These are phyloP conservation scores for Tenodera sinensis DNA, from an alignment of 2,888 invertebrate genomes.

Conservation along the genomic window DNA sequence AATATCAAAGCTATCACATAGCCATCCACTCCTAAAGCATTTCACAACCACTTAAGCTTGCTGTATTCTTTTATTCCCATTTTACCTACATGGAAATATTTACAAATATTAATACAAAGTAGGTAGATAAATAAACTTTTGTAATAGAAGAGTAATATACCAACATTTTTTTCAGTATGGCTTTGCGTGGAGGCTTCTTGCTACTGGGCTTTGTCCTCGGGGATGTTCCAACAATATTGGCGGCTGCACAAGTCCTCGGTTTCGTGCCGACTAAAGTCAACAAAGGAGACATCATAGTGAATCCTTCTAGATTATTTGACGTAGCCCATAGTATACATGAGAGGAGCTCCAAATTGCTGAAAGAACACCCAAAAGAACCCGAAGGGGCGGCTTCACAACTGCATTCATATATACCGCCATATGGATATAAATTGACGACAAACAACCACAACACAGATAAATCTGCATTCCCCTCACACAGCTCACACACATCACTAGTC, in stretches of 20 bases:
- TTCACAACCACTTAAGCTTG: too few species aligned
- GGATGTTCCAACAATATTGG: neutral
- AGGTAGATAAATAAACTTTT: too few species aligned
- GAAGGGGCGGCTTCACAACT: neutral
- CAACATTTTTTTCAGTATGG: neutral
- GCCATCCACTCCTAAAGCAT: too few species aligned
- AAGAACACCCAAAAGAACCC: neutral
- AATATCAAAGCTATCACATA: too few species aligned
- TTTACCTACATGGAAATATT: too few species aligned
- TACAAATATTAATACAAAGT: too few species aligned
- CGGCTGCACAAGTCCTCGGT: neutral
- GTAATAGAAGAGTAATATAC: too few species aligned
- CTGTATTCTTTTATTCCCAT: too few species aligned
- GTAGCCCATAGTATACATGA: neutral
- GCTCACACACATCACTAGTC: neutral
- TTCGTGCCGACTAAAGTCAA: neutral
- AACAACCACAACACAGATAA: neutral
- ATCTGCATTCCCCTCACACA: neutral
- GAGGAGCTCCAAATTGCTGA: neutral
- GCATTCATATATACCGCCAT: neutral
- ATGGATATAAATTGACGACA: neutral
- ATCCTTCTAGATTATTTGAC: neutral
- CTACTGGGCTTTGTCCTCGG: neutral
- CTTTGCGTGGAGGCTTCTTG: neutral
- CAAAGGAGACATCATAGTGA: neutral